Evolutionary conservation across 2,797 vertebrate species (phyloP), one percentile per base, ranked within the genome.

Genomic region (Eidolon dupreanum): DNA sequence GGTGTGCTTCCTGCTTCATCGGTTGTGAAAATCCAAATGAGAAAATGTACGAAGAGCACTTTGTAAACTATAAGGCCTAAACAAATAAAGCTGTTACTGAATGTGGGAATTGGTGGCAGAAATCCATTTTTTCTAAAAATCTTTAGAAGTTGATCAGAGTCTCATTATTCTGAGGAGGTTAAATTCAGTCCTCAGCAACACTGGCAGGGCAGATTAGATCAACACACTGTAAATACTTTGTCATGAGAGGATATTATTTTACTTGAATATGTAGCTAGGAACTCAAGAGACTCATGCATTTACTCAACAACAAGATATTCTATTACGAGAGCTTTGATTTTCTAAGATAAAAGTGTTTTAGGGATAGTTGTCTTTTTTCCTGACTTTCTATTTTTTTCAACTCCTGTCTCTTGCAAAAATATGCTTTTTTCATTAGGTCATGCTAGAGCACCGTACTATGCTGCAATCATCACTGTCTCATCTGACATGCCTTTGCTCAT

Each of bases 61-160:
- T 81, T 70, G 78, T 95, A 95, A 97, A 93, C 59, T 71, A 19
- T 89, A 26, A 94, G 20, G 8, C 36, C 33, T 95, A 95, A 93
- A 79, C 65, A 94, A 96, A 93, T 28, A 68, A 82, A 86, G 36
- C 59, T 94, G 70, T 81, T 81, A 89, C 1, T 53, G 36, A 94
- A 5, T 89, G 17, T 94, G 86, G 43, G 24, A 68, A 71, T 38
- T 88, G 46, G 33, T 78, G 17, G 17, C n/a, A 94, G 31, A 87
- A 87, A 66, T 68, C 1, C 17, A 33, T 84, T 41, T 31, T 41
- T 63, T 38, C 36, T 28, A n/a, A 93, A 87, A 74, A 6, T 46
- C 11, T 88, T 68, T 66, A 16, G 28, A 90, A 53, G 74, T 57
- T 38, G 17, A 36, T 74, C 51, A 92, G 70, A 87, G 33, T 61